Conservation (phyloP, 2,888 invertebrate species). For the Leptinotarsa peninsularis region DNA sequence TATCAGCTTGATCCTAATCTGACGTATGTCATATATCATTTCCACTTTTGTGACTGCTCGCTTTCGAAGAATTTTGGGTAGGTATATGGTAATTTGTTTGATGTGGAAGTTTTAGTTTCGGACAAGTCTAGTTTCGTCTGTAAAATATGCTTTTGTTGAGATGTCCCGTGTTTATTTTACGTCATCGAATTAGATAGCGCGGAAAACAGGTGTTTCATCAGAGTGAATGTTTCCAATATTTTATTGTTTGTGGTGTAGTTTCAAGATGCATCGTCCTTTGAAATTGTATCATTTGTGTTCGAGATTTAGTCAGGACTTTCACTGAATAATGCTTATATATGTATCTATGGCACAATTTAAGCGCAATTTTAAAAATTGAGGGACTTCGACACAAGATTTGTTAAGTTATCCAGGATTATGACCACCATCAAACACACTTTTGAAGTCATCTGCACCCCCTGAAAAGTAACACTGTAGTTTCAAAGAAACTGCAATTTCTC, state of each 20-base stretch:
- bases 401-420: no score
- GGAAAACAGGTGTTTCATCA: neutral
- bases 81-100: constrained; percentile 25
- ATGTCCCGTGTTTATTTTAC: neutral
- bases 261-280: no score
- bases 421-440: no score
- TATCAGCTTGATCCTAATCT: constrained; percentile 49
- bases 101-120: neutral
- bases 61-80: constrained; percentile 24
- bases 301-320: no score
- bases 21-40: constrained; percentile 51
- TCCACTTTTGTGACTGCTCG: constrained; percentile 39
- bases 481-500: no score
- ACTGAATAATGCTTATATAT: no score
- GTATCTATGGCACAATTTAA: no score
- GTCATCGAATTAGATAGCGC: neutral
- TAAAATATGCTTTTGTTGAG: constrained; percentile 18
- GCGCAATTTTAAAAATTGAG: no score
- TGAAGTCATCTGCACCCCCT: no score
- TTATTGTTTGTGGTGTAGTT: neutral
- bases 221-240: neutral
- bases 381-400: no score
- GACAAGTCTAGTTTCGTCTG: neutral
- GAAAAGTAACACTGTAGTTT: no score
- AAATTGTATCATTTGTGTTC: no score